Evolutionary conservation across 2,797 vertebrate genomes (phyloP).

Genomic region (Potorous gilbertii): DNA sequence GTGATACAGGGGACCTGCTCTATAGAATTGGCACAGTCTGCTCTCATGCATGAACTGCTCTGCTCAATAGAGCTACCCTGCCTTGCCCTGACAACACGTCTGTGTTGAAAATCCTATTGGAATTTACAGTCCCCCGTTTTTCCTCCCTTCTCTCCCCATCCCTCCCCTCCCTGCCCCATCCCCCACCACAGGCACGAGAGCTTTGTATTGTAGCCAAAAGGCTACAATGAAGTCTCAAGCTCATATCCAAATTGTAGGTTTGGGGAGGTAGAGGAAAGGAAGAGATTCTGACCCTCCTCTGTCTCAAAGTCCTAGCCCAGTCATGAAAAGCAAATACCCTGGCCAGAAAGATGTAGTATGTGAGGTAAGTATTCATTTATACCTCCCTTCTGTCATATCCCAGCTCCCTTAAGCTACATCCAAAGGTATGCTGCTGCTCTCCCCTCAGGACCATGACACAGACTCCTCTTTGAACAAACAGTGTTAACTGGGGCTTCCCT

Average conservation of each 20-base stretch:
- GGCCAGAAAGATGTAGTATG: background rate
- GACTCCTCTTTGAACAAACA: background rate
- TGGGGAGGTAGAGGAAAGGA: background rate
- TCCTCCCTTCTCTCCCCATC: background rate
- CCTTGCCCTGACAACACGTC: slow-evolving; percentile 95
- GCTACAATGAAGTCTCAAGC: slow-evolving; percentile 57
- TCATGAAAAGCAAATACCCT: background rate
- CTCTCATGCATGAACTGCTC: slow-evolving; percentile 91
- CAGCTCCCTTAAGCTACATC: background rate
- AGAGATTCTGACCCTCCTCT: background rate
- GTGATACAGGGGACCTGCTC: slow-evolving; percentile 86
- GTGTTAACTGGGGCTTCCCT: background rate
- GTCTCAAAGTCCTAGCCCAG: background rate
- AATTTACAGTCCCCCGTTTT: slow-evolving; percentile 85
- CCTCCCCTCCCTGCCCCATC: slow-evolving; percentile 63
- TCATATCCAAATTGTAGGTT: background rate
- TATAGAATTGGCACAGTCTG: slow-evolving; percentile 90
- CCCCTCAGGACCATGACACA: background rate
- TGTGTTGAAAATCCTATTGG: slow-evolving; percentile 92
- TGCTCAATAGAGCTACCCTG: slow-evolving; percentile 89
- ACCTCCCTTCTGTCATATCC: background rate
- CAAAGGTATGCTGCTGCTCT: background rate
- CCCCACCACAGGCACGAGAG: slow-evolving; percentile 65
- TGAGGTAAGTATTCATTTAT: background rate
- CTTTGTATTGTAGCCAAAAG: slow-evolving; percentile 75